Evolutionary conservation across 2,797 vertebrate species (phyloP).

Genomic region (Coccyzus lansbergi): DNA sequence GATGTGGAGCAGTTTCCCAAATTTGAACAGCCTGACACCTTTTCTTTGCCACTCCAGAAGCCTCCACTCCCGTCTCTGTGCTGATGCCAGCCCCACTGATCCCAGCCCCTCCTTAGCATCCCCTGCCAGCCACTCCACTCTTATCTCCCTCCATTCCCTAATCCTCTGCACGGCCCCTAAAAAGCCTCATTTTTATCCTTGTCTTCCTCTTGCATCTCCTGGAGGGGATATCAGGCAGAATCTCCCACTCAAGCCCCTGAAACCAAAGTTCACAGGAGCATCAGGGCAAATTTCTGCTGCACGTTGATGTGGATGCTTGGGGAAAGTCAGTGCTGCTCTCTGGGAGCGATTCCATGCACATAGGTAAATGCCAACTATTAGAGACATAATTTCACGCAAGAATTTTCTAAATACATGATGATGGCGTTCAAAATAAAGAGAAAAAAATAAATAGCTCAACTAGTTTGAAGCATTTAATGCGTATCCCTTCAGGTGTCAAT

Average conservation of each 20-base stretch:
- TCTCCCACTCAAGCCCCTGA: too few species aligned
- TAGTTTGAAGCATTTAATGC: background rate
- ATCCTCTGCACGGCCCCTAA: rapidly evolving
- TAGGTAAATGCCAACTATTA: rapidly evolving
- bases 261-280: background rate
- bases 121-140: rapidly evolving
- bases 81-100: background rate
- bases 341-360: background rate
- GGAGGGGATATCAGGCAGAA: background rate
- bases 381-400: background rate
- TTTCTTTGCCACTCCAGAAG: rapidly evolving
- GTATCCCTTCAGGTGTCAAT: conserved; percentile 38
- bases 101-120: background rate
- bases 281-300: background rate
- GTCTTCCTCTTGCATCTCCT: rapidly evolving
- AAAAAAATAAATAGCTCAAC: background rate
- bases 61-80: rapidly evolving
- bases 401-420: background rate
- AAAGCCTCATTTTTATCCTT: background rate
- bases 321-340: rapidly evolving
- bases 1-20: background rate
- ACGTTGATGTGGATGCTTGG: background rate
- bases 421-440: background rate
- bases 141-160: background rate
- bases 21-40: rapidly evolving